These are phyloP conservation scores for Orthosia gothica DNA, from an alignment of 2,888 invertebrate species.

Conservation along the genomic window DNA sequence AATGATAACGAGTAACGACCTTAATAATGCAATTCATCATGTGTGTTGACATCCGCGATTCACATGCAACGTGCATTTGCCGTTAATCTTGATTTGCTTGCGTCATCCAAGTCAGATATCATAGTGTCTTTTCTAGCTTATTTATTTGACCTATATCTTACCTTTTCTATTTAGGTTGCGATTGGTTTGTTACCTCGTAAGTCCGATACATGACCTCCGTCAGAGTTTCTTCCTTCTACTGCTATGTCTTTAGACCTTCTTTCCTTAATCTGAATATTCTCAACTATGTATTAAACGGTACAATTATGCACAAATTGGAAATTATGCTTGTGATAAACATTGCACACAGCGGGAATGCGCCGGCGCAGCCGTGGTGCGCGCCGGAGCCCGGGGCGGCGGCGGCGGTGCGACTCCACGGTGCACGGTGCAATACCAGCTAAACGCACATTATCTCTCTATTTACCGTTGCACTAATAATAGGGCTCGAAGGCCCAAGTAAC, in stretches of 20 bases:
- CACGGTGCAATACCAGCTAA: constrained; percentile 74
- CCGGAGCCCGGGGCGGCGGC: constrained; percentile 44
- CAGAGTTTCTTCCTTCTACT: neutral
- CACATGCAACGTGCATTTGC: neutral
- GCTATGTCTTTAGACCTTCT: neutral
- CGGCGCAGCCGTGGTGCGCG: constrained; percentile 38
- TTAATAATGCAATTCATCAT: constrained; percentile 34
- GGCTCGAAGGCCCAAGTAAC: constrained; percentile 80
- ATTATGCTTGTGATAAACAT: constrained; percentile 61
- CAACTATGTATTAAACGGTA: constrained; percentile 32
- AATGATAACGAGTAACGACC: constrained; percentile 37
- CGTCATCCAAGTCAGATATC: neutral
- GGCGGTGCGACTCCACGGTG: constrained; percentile 8
- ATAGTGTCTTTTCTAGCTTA: neutral
- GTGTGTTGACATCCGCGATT: constrained; percentile 18
- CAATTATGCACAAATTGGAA: constrained; percentile 46
- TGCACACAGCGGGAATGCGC: constrained; percentile 61
- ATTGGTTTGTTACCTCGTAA: neutral
- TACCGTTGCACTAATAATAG: constrained; percentile 82
- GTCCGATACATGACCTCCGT: neutral
- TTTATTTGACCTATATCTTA: neutral
- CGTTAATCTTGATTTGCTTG: neutral
- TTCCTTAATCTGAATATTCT: constrained; percentile 19
- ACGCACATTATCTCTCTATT: constrained; percentile 78
- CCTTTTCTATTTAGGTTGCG: neutral